Evolutionary conservation across 1,140 invertebrate genomes (phyloP).

Genomic region (Heliothis subflexa): DNA sequence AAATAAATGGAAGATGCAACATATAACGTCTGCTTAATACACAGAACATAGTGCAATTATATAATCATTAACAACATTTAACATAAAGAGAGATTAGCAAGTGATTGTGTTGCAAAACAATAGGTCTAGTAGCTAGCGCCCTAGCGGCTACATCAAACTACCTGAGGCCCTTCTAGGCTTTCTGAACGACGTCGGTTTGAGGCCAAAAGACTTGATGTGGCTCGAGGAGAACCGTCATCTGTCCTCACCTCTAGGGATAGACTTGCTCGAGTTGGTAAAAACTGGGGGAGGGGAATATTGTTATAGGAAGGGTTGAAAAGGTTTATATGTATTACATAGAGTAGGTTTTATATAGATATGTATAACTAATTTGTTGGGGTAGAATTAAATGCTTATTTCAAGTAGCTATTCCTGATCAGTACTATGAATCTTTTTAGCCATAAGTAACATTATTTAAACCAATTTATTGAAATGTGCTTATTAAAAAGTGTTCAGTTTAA

Average conservation of each 20-base stretch:
- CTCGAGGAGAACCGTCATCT: slow-evolving; percentile 75
- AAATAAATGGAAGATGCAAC: no score
- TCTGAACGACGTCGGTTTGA: slow-evolving; percentile 87
- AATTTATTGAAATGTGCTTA: not conserved
- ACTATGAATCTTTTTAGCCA: no score
- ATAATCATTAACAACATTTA: not conserved
- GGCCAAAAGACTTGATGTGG: slow-evolving; percentile 80
- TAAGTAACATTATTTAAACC: no score
- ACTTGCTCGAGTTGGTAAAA: slow-evolving; percentile 87
- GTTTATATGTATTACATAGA: not conserved
- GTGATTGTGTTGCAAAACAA: slow-evolving; percentile 19
- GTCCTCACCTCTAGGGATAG: slow-evolving; percentile 87
- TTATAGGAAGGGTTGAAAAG: not conserved
- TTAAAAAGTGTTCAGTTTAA: no score
- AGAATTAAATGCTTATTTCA: no score
- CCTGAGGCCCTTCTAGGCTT: slow-evolving; percentile 87
- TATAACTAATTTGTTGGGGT: no score
- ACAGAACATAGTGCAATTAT: slow-evolving; percentile 15
- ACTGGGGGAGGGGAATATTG: slow-evolving; percentile 63
- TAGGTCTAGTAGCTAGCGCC: slow-evolving; percentile 29
- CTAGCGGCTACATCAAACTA: slow-evolving; percentile 57
- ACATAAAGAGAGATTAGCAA: no score
- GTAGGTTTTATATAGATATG: no score
- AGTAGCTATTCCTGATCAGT: no score
- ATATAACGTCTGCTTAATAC: not conserved